phyloP scores from a whole-genome alignment of 2,888 invertebrate genomes.

The Rhaphigaster nebulosa region DNA sequence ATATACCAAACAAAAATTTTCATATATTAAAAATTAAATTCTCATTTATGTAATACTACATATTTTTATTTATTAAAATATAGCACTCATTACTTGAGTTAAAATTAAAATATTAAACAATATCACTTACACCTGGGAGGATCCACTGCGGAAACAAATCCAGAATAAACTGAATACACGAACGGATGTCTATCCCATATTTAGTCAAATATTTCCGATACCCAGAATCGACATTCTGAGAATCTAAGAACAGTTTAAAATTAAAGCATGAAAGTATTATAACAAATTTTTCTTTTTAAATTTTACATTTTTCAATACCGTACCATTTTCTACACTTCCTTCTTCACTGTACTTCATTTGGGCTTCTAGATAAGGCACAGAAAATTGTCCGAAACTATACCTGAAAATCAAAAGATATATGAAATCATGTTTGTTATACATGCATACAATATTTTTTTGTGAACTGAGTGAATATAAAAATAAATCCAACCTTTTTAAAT shows the following conservation, averaged over 20 bases:
- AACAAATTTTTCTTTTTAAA: neutral
- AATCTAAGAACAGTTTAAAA: neutral
- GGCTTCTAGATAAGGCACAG: conserved; percentile 75
- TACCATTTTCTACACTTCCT: conserved; percentile 58
- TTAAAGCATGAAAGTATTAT: neutral
- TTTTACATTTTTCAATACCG: neutral
- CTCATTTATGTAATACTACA: too few relatives aligned
- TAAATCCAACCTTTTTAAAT: conserved; percentile 62
- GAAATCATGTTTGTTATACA: conserved; percentile 15
- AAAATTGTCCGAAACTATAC: conserved; percentile 76
- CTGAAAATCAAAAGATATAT: conserved; percentile 66
- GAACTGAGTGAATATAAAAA: neutral
- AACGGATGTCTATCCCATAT: conserved; percentile 87
- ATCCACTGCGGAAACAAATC: conserved; percentile 89
- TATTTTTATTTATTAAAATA: neutral
- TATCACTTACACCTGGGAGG: conserved; percentile 71
- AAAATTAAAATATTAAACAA: neutral
- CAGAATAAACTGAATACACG: conserved; percentile 91
- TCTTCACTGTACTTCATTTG: conserved; percentile 67
- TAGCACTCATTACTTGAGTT: neutral
- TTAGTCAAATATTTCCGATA: conserved; percentile 18
- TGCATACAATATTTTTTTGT: neutral
- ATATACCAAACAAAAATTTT: too few relatives aligned
- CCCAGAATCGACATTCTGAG: neutral
- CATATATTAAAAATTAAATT: too few relatives aligned